These are phyloP conservation scores for Oophaga pumilio DNA, from an alignment of 2,113 vertebrate genomes.

Conservation along the genomic window DNA sequence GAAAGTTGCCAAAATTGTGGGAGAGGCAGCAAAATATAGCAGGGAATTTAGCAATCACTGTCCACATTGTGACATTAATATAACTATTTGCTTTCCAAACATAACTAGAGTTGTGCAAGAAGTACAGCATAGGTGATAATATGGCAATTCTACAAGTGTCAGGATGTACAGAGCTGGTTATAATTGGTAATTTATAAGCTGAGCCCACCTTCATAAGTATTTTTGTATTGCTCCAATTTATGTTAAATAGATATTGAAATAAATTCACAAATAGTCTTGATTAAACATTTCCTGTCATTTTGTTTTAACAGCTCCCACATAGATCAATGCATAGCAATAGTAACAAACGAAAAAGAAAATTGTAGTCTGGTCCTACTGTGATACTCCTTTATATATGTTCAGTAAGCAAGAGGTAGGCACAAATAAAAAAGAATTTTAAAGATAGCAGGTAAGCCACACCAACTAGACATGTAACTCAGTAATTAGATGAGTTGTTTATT, in stretches of 20 bases:
- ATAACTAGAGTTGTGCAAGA: neutral
- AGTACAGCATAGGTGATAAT: neutral
- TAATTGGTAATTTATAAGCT: neutral
- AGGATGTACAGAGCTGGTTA: neutral
- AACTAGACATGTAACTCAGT: too few relatives aligned
- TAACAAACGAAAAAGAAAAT: neutral
- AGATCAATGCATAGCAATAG: neutral
- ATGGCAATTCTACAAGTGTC: neutral
- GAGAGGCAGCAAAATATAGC: conserved; percentile 29
- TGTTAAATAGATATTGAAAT: neutral
- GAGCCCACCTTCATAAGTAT: neutral
- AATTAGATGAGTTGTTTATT: too few relatives aligned
- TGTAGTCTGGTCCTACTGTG: neutral
- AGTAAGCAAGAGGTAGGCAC: too few relatives aligned
- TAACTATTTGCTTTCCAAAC: conserved; percentile 8
- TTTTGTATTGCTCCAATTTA: neutral
- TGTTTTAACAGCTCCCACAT: neutral
- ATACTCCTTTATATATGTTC: too few relatives aligned
- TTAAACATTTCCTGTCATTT: neutral
- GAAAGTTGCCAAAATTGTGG: conserved; percentile 28
- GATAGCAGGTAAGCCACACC: too few relatives aligned
- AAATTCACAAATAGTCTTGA: neutral
- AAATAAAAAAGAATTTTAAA: too few relatives aligned
- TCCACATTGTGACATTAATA: neutral
- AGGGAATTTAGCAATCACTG: conserved; percentile 26